Base-by-base conservation (phyloP, 1,140 invertebrate species). In the Cyrtorhinus lividipennis region DNA sequence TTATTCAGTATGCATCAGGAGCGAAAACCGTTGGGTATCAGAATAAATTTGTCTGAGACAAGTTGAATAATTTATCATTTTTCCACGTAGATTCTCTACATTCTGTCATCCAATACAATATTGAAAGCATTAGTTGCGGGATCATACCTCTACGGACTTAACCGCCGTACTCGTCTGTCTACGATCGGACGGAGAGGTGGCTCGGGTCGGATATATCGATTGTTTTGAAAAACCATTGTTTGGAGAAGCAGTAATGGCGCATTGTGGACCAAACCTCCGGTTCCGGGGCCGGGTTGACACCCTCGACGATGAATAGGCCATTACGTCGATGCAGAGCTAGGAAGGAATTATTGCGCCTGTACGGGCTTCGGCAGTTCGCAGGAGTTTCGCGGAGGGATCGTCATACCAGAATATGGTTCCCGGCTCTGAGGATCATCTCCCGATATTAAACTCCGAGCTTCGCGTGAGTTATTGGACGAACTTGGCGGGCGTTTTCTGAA, bases 401-500 rank as follows among this genome's bases (percentile, higher is more conserved):
- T 38, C 30, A 38, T 38, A 5, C 30, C 30, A 38, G 30, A 38
- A 38, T 38, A 38, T 38, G 30, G 30, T 38, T 5, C n/a, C 5
- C 5, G 30, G 30, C 30, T 38, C 30, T 15, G 15, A 38, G 30
- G 30, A 38, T 38, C 30, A 38, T 8, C 30, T 38, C 30, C n/a
- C 30, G 30, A 38, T 38, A 38, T 38, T 38, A 38, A 38, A 38
- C 30, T 38, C 30, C 5, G 5, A 8, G 30, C 30, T 38, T n/a
- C n/a, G 30, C 5, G 30, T 38, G 30, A 38, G 30, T 38, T 38
- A 38, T 38, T 38, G 30, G 15, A 15, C 5, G 15, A 38, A 38
- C 5, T 38, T 38, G 30, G 30, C 64, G 18, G 46, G 64, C 56
- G 56, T 63, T 20, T 27, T 59, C 24, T n/a, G 2, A 15, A 27